Conservation (phyloP, 2,888 invertebrate species). For the Poecilobothrus nobilitatus region DNA sequence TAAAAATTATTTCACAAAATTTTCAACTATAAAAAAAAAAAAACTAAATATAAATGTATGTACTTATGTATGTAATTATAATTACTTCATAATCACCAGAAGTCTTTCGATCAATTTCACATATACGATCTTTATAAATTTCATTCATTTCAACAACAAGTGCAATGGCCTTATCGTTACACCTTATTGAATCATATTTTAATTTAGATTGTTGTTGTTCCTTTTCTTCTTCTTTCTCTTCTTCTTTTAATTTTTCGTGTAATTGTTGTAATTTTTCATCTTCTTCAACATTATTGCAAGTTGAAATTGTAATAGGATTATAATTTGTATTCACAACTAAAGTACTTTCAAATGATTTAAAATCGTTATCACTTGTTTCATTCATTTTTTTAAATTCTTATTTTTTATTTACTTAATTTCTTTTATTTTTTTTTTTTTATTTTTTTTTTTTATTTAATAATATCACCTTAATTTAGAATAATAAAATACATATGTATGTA, state of each 20-base stretch:
- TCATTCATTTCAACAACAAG: constrained; percentile 49
- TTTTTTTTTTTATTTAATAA: no score
- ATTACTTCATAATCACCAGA: constrained; percentile 35
- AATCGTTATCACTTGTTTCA: background rate
- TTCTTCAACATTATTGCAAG: no score
- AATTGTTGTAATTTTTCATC: no score
- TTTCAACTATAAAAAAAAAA: no score
- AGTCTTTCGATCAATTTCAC: constrained; percentile 48
- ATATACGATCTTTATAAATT: constrained; percentile 54
- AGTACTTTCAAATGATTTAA: background rate
- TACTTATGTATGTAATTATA: no score
- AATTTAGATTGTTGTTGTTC: background rate
- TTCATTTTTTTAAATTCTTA: background rate
- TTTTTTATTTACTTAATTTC: no score
- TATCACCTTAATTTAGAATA: no score
- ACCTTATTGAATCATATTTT: no score
- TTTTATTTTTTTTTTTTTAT: no score
- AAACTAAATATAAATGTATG: background rate
- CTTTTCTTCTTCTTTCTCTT: background rate
- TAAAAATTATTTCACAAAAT: no score
- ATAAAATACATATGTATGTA: no score
- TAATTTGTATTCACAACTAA: background rate
- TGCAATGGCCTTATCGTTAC: background rate
- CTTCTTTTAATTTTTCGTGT: background rate
- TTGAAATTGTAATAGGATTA: background rate